A percentile compares a stretch with the other conserved stretches of the same genome.
These are phyloP conservation scores for Manis javanica DNA, from an alignment of 2,797 vertebrate species.

Conservation along the genomic window DNA sequence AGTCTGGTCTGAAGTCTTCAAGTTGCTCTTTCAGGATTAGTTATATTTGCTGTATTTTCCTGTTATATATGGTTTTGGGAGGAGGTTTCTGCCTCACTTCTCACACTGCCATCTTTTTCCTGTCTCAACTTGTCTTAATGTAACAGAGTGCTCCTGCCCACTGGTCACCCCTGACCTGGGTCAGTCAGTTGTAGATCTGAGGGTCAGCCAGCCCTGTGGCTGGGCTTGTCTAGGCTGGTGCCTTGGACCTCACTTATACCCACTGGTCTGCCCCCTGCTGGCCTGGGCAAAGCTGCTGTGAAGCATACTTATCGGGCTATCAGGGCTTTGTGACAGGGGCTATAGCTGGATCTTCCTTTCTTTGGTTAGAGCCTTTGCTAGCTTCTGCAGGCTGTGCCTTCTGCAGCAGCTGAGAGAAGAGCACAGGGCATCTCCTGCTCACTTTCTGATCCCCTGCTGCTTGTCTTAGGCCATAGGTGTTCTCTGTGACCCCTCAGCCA, in stretches of 20 bases:
- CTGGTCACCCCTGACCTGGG: not conserved
- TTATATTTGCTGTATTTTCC: too few species aligned
- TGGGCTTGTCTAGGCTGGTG: not conserved
- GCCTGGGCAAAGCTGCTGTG: not conserved
- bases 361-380: not conserved
- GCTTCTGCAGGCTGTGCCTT: conserved; percentile 27
- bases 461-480: not conserved
- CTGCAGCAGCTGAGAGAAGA: not conserved
- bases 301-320: not conserved
- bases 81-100: too few species aligned
- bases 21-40: too few species aligned
- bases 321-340: not conserved
- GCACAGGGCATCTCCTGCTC: not conserved
- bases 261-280: not conserved
- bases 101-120: too few species aligned
- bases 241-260: not conserved
- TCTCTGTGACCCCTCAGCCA: not conserved
- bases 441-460: not conserved
- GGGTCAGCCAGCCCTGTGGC: not conserved
- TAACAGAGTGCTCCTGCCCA: not conserved
- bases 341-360: not conserved
- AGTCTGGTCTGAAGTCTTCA: too few species aligned
- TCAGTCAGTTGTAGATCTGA: not conserved
- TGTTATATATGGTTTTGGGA: too few species aligned
- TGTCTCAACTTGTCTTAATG: not conserved